Evolutionary conservation across 2,888 invertebrate species (phyloP).

Genomic region (Tachina lurida): DNA sequence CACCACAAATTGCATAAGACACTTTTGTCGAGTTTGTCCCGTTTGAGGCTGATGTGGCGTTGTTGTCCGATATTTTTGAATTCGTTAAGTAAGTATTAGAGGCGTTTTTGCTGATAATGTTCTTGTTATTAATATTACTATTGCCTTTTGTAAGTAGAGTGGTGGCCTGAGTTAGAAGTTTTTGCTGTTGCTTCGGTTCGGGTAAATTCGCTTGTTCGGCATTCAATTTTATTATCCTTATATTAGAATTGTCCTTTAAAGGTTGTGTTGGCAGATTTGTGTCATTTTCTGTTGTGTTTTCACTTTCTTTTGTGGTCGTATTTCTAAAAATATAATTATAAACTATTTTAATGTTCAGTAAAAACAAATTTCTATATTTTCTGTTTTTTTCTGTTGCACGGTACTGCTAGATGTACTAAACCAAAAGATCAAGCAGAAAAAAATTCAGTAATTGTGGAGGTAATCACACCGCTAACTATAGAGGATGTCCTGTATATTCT

Average conservation of each 20-base stretch:
- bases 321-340: constrained; percentile 43
- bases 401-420: too few species aligned
- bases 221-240: constrained; percentile 77
- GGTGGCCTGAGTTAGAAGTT: constrained; percentile 83
- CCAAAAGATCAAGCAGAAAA: too few species aligned
- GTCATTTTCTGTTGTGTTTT: constrained; percentile 73
- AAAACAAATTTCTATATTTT: too few species aligned
- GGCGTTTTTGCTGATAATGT: constrained; percentile 77
- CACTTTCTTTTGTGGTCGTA: constrained; percentile 72
- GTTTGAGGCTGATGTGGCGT: constrained; percentile 42
- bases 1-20: constrained; percentile 58
- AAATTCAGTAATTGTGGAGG: too few species aligned
- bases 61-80: constrained; percentile 45
- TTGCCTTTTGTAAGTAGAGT: constrained; percentile 78
- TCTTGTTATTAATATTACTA: constrained; percentile 73
- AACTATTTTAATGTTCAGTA: too few species aligned
- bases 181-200: constrained; percentile 80
- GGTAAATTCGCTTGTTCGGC: constrained; percentile 79
- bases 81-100: constrained; percentile 68
- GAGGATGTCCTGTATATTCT: too few species aligned
- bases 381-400: too few species aligned
- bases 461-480: too few species aligned
- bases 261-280: constrained; percentile 79
- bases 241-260: constrained; percentile 82
- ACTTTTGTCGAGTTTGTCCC: constrained; percentile 27